Percentiles rank a stretch among this genome's conserved stretches.
These are phyloP conservation scores for Hirundichthys speculiger DNA, from an alignment of 2,113 vertebrate species.

Conservation along the genomic window DNA sequence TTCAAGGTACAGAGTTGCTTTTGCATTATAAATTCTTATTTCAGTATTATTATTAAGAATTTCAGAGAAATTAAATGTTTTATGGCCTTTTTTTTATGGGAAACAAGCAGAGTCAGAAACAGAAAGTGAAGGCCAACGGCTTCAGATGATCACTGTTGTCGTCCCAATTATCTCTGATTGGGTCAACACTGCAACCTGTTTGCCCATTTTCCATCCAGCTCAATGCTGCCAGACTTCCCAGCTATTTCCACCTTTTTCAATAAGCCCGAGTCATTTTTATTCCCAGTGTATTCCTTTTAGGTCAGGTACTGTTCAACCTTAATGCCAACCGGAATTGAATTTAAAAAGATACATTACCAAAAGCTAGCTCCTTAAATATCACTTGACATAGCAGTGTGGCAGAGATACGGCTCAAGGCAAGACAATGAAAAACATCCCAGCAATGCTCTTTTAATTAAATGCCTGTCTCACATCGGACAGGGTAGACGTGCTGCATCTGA, in stretches of 20 bases:
- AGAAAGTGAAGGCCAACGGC: too few species aligned
- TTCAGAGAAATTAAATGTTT: too few species aligned
- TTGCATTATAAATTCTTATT: too few species aligned
- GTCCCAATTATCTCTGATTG: too few species aligned
- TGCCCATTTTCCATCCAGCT: neutral
- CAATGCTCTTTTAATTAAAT: slow-evolving; percentile 72
- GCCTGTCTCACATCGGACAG: slow-evolving; percentile 59
- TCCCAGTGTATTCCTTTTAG: neutral
- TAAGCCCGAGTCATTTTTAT: neutral
- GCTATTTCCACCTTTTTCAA: neutral
- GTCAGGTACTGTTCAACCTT: neutral
- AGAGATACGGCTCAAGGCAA: slow-evolving; percentile 34
- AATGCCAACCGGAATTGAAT: slow-evolving; percentile 6
- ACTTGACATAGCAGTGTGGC: slow-evolving; percentile 38
- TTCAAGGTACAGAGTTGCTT: too few species aligned
- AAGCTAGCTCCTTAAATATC: slow-evolving; percentile 22
- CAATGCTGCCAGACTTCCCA: neutral
- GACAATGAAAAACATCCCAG: slow-evolving; percentile 57
- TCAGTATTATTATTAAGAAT: too few species aligned
- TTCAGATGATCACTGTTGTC: too few species aligned
- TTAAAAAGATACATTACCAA: slow-evolving; percentile 24
- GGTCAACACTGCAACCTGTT: too few species aligned
- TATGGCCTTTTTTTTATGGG: too few species aligned
- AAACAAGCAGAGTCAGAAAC: too few species aligned
- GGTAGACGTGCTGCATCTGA: slow-evolving; percentile 60